Conservation (phyloP, 1,140 invertebrate genomes). For the Microvelia longipes region DNA sequence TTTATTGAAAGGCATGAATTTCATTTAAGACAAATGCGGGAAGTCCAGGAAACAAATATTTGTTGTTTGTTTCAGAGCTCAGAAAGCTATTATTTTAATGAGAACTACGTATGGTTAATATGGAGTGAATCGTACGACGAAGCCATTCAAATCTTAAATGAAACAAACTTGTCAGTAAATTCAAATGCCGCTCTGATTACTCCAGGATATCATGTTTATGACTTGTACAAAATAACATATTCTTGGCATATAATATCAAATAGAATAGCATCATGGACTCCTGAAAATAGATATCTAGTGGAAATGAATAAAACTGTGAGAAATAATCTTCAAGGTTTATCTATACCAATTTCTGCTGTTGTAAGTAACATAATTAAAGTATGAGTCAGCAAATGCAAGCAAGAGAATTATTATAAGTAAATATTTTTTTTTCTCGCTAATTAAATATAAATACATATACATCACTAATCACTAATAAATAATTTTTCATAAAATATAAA, state of each 20-base stretch:
- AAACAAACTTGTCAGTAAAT: not conserved
- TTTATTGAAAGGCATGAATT: too few species aligned
- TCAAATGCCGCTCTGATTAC: not conserved
- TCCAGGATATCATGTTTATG: not conserved
- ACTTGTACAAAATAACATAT: not conserved
- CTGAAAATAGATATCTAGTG: not conserved
- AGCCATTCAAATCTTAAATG: not conserved
- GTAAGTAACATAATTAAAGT: too few species aligned
- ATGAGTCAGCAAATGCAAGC: too few species aligned
- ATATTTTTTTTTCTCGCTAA: too few species aligned
- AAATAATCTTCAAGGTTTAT: not conserved
- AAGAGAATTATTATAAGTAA: too few species aligned
- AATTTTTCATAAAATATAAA: too few species aligned
- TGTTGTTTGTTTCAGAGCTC: not conserved
- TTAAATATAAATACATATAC: too few species aligned
- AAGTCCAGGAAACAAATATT: too few species aligned
- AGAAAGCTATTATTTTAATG: not conserved
- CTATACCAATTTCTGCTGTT: not conserved
- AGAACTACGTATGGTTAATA: not conserved
- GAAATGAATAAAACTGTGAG: not conserved
- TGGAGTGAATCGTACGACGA: not conserved
- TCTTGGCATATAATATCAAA: not conserved
- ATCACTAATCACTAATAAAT: too few species aligned
- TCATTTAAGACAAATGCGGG: too few species aligned
- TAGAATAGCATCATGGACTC: not conserved